Conservation (phyloP, 2,888 invertebrate species). For the Oscheius onirici region DNA sequence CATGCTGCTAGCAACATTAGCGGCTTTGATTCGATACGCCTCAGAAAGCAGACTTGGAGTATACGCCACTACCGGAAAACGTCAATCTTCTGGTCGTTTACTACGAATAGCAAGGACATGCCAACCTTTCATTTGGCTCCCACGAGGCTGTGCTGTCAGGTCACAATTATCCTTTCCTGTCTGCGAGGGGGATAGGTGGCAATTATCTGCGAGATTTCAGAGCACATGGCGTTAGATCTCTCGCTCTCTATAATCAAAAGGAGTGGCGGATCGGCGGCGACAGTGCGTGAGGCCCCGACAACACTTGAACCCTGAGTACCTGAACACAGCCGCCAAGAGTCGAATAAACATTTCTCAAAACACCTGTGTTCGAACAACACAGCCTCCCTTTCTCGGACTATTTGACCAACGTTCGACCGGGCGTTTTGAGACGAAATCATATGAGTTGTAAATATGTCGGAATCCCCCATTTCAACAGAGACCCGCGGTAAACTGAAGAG, state of each 20-base stretch:
- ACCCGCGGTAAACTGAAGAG: not conserved
- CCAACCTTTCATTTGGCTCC: not conserved
- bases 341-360: slow-evolving; percentile 24
- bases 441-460: not conserved
- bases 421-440: not conserved
- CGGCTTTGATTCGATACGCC: slow-evolving; percentile 25
- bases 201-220: slow-evolving; percentile 23
- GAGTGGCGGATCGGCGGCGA: slow-evolving; percentile 19
- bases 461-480: not conserved
- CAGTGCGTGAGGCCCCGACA: slow-evolving; percentile 25
- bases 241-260: not conserved
- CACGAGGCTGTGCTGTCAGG: not conserved
- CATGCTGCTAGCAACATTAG: slow-evolving; percentile 25
- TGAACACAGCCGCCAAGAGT: slow-evolving; percentile 20
- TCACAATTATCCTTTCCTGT: slow-evolving; percentile 22
- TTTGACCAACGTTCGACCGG: slow-evolving; percentile 7
- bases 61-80: not conserved
- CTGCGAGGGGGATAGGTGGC: slow-evolving; percentile 2
- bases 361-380: slow-evolving; percentile 5
- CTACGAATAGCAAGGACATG: not conserved
- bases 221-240: too few relatives aligned
- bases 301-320: slow-evolving; percentile 22
- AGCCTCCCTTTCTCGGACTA: not conserved
- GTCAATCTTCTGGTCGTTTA: slow-evolving; percentile 1
- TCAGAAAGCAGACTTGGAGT: slow-evolving; percentile 8